A percentile compares a stretch with the other conserved stretches of the same genome.
Conservation (phyloP, 1,140 invertebrate genomes). For the Ylistrum balloti region DNA sequence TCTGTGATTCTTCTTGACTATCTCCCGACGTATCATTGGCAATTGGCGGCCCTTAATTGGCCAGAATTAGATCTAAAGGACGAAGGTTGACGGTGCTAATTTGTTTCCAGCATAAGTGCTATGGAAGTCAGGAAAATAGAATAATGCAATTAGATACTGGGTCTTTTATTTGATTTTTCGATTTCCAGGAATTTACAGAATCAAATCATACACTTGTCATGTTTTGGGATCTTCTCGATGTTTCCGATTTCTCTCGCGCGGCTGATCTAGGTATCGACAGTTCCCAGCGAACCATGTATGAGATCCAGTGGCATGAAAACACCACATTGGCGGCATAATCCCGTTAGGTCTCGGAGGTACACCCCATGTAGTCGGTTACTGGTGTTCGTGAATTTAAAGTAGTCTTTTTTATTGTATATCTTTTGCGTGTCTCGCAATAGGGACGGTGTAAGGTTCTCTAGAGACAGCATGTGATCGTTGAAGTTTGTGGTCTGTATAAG, state of each 20-base stretch:
- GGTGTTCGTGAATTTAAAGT: not conserved
- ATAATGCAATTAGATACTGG: constrained; percentile 58
- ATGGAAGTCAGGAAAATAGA: constrained; percentile 61
- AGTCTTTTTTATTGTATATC: not conserved
- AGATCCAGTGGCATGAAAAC: not conserved
- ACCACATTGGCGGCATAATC: not conserved
- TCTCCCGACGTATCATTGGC: constrained; percentile 44
- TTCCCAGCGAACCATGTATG: not conserved
- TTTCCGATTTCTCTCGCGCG: not conserved
- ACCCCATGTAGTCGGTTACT: not conserved
- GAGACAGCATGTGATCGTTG: not conserved
- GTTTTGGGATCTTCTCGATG: not conserved
- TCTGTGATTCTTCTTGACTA: constrained; percentile 51
- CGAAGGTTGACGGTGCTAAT: constrained; percentile 56
- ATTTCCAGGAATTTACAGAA: constrained; percentile 48
- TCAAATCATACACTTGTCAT: constrained; percentile 34
- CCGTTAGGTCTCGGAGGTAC: not conserved
- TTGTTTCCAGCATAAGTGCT: constrained; percentile 56
- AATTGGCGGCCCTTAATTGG: constrained; percentile 60
- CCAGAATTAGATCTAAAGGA: constrained; percentile 65
- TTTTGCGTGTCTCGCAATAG: not conserved
- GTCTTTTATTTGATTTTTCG: constrained; percentile 61
- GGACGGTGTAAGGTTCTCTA: not conserved
- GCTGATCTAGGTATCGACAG: not conserved
- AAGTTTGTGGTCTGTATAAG: not conserved